These are phyloP conservation scores for Epizoanthus illoricatus DNA, from an alignment of 92 coral and sea anemone genomes.

Conservation along the genomic window DNA sequence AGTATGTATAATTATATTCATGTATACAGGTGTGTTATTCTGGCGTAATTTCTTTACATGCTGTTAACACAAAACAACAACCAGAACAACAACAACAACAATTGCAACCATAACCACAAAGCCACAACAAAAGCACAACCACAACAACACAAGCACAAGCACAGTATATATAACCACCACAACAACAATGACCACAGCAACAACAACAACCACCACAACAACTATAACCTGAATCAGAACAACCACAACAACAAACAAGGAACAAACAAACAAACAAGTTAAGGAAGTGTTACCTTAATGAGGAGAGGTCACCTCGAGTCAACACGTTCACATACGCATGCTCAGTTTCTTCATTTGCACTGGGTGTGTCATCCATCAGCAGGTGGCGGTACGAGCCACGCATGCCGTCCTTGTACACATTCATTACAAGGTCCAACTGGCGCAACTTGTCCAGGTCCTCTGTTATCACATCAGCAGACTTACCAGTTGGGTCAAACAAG, in stretches of 20 bases:
- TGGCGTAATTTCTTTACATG: no score
- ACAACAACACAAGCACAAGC: no score
- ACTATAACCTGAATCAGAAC: no score
- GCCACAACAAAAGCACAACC: neutral
- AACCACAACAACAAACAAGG: no score
- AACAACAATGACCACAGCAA: no score
- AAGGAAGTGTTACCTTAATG: conserved; percentile 46
- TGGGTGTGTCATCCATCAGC: conserved; percentile 46
- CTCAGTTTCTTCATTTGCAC: conserved; percentile 67
- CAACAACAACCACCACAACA: no score
- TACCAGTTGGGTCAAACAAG: conserved; percentile 55
- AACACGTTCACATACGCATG: conserved; percentile 85
- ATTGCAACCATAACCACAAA: neutral
- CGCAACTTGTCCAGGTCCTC: conserved; percentile 49
- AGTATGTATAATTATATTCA: no score
- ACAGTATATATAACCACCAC: no score
- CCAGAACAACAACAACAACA: neutral
- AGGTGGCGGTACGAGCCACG: conserved; percentile 76
- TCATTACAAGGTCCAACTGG: conserved; percentile 73
- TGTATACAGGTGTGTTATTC: no score
- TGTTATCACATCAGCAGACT: conserved; percentile 39
- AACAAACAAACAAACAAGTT: no score
- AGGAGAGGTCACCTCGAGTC: conserved; percentile 84
- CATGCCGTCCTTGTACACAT: conserved; percentile 57
- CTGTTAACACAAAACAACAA: no score